phyloP scores from a whole-genome alignment of 2,888 invertebrate species.

The Salticus scenicus region DNA sequence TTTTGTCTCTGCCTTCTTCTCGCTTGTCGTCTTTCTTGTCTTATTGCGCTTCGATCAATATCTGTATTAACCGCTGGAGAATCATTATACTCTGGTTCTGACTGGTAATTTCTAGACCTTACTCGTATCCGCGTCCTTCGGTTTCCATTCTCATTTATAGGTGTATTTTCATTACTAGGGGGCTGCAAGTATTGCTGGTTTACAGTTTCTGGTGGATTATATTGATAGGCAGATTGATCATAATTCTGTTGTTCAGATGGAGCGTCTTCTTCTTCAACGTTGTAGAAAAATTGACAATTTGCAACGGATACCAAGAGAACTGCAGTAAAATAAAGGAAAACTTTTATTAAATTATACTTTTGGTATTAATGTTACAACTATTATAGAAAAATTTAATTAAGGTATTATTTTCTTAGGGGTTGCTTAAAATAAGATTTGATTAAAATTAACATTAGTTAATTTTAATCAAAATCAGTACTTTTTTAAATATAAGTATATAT shows the following conservation, averaged over 20 bases:
- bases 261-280: conserved; percentile 42
- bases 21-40: conserved; percentile 10
- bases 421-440: too few relatives aligned
- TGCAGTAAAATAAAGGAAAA: conserved; percentile 14
- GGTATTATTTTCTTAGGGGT: not conserved
- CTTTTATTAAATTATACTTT: too few relatives aligned
- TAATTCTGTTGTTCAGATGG: conserved; percentile 34
- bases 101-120: not conserved
- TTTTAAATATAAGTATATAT: too few relatives aligned
- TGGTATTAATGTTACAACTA: not conserved
- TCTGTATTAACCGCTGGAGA: not conserved
- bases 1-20: conserved; percentile 26
- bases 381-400: not conserved
- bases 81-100: not conserved
- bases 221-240: conserved; percentile 51
- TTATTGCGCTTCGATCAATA: not conserved
- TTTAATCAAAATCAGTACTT: too few relatives aligned
- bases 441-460: too few relatives aligned
- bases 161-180: not conserved
- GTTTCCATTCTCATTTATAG: not conserved
- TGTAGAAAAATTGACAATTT: conserved; percentile 43
- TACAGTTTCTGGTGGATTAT: conserved; percentile 62
- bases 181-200: conserved; percentile 23
- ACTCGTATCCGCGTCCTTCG: not conserved
- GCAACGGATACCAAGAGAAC: conserved; percentile 16